Percentiles rank a stretch among this genome's conserved stretches.
These are phyloP conservation scores for Dicaeum eximium DNA, from an alignment of 2,113 vertebrate genomes.

Conservation along the genomic window DNA sequence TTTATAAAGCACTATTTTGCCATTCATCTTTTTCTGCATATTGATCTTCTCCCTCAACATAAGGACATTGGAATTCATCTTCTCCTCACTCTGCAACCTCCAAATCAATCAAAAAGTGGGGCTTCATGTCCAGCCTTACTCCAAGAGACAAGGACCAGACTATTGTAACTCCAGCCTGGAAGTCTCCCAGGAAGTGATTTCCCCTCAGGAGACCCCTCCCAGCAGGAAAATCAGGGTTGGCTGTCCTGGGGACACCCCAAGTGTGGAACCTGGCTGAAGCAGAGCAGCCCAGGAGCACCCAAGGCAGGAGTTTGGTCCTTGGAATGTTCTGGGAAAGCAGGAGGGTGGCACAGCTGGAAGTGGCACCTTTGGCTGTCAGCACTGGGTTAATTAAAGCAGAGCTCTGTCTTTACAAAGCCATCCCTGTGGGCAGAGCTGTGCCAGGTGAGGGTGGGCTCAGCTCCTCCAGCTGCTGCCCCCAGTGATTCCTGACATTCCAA, in stretches of 20 bases:
- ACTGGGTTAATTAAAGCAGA: slow-evolving; percentile 12
- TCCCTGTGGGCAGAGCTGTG: not conserved
- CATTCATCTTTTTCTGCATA: fast-evolving
- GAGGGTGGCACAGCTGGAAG: not conserved
- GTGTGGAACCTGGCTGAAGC: fast-evolving
- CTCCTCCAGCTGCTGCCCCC: not conserved
- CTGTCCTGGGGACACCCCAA: fast-evolving
- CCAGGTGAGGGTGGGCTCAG: not conserved
- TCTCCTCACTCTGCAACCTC: fast-evolving
- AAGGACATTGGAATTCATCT: fast-evolving
- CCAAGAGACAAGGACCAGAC: fast-evolving
- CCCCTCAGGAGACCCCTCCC: fast-evolving
- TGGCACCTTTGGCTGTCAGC: not conserved
- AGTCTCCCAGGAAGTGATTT: fast-evolving
- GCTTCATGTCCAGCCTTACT: fast-evolving
- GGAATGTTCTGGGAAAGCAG: not conserved
- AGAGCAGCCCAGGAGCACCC: not conserved
- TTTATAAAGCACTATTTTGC: fast-evolving
- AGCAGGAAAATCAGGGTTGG: fast-evolving
- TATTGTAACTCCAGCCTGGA: fast-evolving
- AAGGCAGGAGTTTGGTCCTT: fast-evolving
- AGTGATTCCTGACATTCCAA: fast-evolving
- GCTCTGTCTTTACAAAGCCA: not conserved
- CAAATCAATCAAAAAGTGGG: fast-evolving
- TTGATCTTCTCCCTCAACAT: not conserved